Evolutionary conservation across 2,888 invertebrate species (phyloP), one percentile per base, ranked within the genome.

Genomic region (Lithophane ornitopus): DNA sequence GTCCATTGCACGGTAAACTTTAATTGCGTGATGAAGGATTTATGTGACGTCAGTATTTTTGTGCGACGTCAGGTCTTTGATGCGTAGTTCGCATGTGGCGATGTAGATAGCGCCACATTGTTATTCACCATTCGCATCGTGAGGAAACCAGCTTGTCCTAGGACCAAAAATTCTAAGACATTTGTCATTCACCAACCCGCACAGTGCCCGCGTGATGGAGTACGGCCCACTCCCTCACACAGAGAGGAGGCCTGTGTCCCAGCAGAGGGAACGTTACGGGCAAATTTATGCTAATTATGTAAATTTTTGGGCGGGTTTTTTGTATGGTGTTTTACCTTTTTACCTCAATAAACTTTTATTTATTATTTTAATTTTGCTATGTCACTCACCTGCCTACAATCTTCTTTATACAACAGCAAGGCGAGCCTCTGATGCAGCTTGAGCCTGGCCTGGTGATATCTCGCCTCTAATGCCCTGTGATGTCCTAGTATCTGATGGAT

Each of bases 401-500:
- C 99, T 93, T 99, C 99, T 95, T 99, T 99, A 94, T 99, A 99
- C 63, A 99, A 97, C 81, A 98, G 97, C 88, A 99, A 96, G 14
- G 99, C 99, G 56, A 99, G 97, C 85, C 99, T 97, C 95, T 99
- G 99, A 94, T 99, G 99, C 76, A 99, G 97, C 93, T 99, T 98
- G 86, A 99, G 98, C 94, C 99, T 98, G 89, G 99, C 99, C 85
- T 98, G 98, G 91, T 99, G 99, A 98, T 99, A 99, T 81, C 99
- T 97, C 85, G 99, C 98, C 94, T 99, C 99, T 59, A 99, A 96
- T 12, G 99, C 98, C 73, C 99, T 97, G 93, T 99, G 99, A 92
- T 99, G 99, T 72, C 99, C 99, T 76, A 99, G 97, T 89, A 99
- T 99, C 97, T 99, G 99, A 95, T 99, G 99, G 85, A 99, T 99